Evolutionary conservation across 2,113 vertebrate genomes (phyloP), one percentile per base, ranked within the genome.

Genomic region (Neogobius melanostomus): DNA sequence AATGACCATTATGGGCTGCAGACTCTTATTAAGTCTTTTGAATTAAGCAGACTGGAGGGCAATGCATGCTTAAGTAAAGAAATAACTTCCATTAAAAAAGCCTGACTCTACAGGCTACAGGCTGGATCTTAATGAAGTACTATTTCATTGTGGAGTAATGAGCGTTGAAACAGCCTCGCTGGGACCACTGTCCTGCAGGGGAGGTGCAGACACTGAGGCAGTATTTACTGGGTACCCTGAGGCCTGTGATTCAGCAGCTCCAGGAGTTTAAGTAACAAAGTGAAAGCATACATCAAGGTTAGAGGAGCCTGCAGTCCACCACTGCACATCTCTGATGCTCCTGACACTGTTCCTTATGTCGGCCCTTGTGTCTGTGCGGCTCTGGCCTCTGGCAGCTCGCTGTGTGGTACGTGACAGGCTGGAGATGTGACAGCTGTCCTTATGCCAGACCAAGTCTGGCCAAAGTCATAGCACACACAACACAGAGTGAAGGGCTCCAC

Each of bases 391-490:
- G 86, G 85, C 87, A 67, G 87, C 87, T 85, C 85, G 85, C 82
- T 77, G 83, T 84, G 81, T 88, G 7, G 72, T 66, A 68, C 83
- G 84, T 90, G 88, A 91, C 88, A 88, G 86, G 82, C 80, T 82
- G 81, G 87, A 91, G 86, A 92, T 88, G 86, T 92, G 91, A 91
- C 91, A 92, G 92, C 89, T 90, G 91, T 91, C 89, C 90, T 91
- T 87, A 87, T 82, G 87, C 90, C 80, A 86, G 87, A 83, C 84
- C 82, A 84, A 83, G 85, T 86, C 85, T 84, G 83, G 79, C 86
- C 85, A 91, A 91, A 91, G 90, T 87, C 87, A 87, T 51, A 81
- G 87, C 82, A 85, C 77, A 85, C 84, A 82, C 80, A 86, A 77
- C 82, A 85, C 82, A 83, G 80, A 77, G 82, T 69, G 80, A 48